These are phyloP conservation scores for Cryptotis parvus DNA, from an alignment of 2,113 vertebrate species.

Conservation along the genomic window DNA sequence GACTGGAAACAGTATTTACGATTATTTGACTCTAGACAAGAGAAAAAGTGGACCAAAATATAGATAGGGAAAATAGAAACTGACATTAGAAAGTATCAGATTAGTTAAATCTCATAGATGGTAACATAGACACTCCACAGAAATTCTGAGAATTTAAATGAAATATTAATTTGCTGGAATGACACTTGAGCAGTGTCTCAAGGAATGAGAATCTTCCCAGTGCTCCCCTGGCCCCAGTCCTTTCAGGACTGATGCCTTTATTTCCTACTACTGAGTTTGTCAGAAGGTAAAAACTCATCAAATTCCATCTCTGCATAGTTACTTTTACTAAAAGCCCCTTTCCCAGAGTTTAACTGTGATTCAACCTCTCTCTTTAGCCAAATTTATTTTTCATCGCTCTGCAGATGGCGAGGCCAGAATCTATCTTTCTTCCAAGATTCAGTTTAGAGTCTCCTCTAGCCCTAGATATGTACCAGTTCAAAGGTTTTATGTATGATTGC, in stretches of 20 bases:
- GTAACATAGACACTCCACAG: too few relatives aligned
- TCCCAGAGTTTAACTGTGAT: background rate
- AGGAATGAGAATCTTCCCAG: background rate
- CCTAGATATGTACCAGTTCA: background rate
- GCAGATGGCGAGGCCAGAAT: background rate
- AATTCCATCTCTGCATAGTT: background rate
- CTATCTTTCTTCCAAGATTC: background rate
- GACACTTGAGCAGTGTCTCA: background rate
- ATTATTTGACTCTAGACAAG: background rate
- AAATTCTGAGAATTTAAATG: slow-evolving; percentile 32
- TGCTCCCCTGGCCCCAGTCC: background rate
- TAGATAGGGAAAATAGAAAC: background rate
- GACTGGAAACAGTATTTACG: background rate
- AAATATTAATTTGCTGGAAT: background rate
- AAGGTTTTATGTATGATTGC: background rate
- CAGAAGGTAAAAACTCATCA: background rate
- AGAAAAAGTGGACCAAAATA: slow-evolving; percentile 17
- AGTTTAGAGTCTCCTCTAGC: background rate
- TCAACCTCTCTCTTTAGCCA: background rate
- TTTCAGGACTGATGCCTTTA: background rate
- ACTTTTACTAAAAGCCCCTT: background rate
- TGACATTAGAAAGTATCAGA: background rate
- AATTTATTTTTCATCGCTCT: background rate
- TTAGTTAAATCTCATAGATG: background rate
- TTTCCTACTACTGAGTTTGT: background rate